Evolutionary conservation across 2,888 invertebrate genomes (phyloP), one percentile per base, ranked within the genome.

Genomic region (Alentia gelatinosa): DNA sequence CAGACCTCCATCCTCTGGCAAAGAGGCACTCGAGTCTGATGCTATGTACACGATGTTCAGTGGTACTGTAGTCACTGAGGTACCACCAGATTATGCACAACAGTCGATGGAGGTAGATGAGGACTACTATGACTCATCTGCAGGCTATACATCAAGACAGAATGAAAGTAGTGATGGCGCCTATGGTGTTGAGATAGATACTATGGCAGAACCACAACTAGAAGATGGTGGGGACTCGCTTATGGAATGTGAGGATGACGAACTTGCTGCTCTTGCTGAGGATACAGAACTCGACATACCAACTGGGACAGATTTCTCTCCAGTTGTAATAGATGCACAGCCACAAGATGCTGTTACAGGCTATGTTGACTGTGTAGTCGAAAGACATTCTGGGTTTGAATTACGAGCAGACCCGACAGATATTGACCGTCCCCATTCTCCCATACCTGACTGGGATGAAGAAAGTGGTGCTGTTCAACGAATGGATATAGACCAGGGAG

Each of bases 351-450:
- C 12, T 35, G 39, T 79, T 0, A 19, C 79, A 1, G 79, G 39
- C 5, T 79, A 79, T 79, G 39, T n/a, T 37, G 35, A 79, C 7
- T 39, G 15, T 19, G 79, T 37, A 1, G n/a, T 35, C 15, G 79
- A 35, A 12, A 35, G 39, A 39, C n/a, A 79, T 79, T 79, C 74
- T 15, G 37, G 83, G 39, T 92, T 92, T 91, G 91, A 90, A n/a
- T 86, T 91, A 19, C 40, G 92, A 91, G 94, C 95, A 26, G 95
- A 96, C 84, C 95, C 95, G 56, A 96, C 96, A 93, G 97, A 97
- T n/a, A 96, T 97, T 90, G 97, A 97, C 93, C 95, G 97, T 93
- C 97, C 97, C 37, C 94, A 95, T 83, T 96, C 97, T 15, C 97
- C 97, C 42, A 94, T 95, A 26, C 95, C 95, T 90, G 95, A 95